Conservation (phyloP, 1,140 invertebrate genomes). For the Drosophila lowei region DNA sequence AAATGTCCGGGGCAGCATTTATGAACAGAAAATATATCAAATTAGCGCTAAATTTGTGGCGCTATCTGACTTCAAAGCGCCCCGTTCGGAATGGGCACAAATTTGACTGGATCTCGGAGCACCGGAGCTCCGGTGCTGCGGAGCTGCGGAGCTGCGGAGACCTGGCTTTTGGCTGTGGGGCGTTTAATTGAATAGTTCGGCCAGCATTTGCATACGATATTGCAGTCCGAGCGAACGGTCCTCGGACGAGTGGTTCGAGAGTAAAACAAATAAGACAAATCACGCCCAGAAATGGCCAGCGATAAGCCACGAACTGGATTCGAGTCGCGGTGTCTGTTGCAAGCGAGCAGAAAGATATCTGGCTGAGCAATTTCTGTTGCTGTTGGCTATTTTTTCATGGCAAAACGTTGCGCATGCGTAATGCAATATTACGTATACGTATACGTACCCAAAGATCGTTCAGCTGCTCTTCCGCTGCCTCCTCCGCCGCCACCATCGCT, state of each 20-base stretch:
- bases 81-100: constrained; percentile 22
- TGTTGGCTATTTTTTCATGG: constrained; percentile 5
- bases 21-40: constrained; percentile 73
- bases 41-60: constrained; percentile 62
- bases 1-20: constrained; percentile 60
- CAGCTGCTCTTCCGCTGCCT: constrained; percentile 83
- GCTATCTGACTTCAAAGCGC: constrained; percentile 64
- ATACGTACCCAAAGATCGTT: constrained; percentile 64
- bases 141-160: too few relatives aligned
- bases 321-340: constrained; percentile 23
- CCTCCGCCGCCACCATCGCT: constrained; percentile 84
- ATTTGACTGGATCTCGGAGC: constrained; percentile 46
- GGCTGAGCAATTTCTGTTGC: constrained; percentile 21
- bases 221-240: background rate
- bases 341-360: constrained; percentile 13
- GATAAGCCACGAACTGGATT: constrained; percentile 39
- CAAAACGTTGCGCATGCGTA: constrained; percentile 60
- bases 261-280: constrained; percentile 67
- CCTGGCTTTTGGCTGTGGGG: constrained; percentile 59
- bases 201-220: constrained; percentile 61
- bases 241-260: background rate
- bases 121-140: too few relatives aligned
- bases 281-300: constrained; percentile 67
- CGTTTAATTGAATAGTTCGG: constrained; percentile 78
- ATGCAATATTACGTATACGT: constrained; percentile 71